These are phyloP conservation scores for Philaethria dido DNA, from an alignment of 2,888 invertebrate species.

Conservation along the genomic window DNA sequence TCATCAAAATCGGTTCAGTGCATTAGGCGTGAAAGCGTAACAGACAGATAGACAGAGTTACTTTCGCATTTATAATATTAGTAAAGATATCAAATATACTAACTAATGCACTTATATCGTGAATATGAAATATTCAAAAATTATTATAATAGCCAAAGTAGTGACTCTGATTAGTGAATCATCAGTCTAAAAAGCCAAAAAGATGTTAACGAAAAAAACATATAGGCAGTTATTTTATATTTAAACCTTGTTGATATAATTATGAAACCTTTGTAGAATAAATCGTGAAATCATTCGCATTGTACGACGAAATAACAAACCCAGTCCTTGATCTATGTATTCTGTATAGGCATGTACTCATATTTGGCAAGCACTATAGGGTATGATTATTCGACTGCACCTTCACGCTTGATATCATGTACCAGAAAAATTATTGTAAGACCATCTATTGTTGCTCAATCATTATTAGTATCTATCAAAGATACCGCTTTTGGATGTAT, in stretches of 20 bases:
- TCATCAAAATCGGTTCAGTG: no score
- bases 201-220: background rate
- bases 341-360: slow-evolving; percentile 47
- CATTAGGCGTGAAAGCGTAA: no score
- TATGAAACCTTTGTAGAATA: slow-evolving; percentile 36
- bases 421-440: slow-evolving; percentile 32
- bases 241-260: slow-evolving; percentile 36
- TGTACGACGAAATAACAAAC: slow-evolving; percentile 63
- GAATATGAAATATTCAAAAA: no score
- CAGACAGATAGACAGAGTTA: no score
- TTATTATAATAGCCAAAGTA: no score
- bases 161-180: no score
- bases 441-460: slow-evolving; percentile 18
- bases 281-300: slow-evolving; percentile 63
- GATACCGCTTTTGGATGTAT: background rate
- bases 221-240: slow-evolving; percentile 18
- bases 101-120: no score
- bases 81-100: no score
- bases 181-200: background rate
- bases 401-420: slow-evolving; percentile 54
- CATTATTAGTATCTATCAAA: slow-evolving; percentile 3
- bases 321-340: slow-evolving; percentile 76
- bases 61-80: no score
- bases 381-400: slow-evolving; percentile 65
- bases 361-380: slow-evolving; percentile 61